Evolutionary conservation across 1,140 invertebrate species (phyloP).

Genomic region (Macrosteles quadrilineatus): DNA sequence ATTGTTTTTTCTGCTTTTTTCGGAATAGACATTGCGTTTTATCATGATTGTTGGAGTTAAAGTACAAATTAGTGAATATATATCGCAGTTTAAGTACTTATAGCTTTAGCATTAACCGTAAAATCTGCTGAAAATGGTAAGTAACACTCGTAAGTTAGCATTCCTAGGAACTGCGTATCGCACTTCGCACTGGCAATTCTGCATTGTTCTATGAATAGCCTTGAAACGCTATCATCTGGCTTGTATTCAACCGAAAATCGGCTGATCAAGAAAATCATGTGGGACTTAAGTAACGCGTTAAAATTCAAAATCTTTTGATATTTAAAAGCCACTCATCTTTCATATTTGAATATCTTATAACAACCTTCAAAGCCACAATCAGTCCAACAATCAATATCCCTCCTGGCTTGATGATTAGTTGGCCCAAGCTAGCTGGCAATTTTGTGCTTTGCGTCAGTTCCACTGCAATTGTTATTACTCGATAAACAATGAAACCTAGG

Average conservation of each 20-base stretch:
- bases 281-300: slow-evolving; percentile 24
- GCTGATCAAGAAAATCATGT: slow-evolving; percentile 40
- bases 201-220: slow-evolving; percentile 37
- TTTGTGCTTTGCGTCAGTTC: slow-evolving; percentile 1
- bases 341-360: neutral
- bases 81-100: neutral
- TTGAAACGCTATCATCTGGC: slow-evolving; percentile 41
- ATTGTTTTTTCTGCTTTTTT: slow-evolving; percentile 24
- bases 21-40: neutral
- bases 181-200: neutral
- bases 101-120: neutral
- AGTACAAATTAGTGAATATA: too few relatives aligned
- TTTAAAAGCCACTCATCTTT: neutral
- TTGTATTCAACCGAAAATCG: slow-evolving; percentile 35
- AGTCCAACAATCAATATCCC: neutral
- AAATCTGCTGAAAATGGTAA: neutral
- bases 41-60: slow-evolving; percentile 11
- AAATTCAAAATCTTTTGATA: slow-evolving; percentile 6
- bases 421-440: neutral
- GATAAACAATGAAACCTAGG: too few relatives aligned
- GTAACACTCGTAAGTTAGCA: neutral
- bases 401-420: neutral
- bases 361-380: neutral
- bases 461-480: too few relatives aligned
- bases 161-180: neutral